Evolutionary conservation across 2,113 vertebrate species (phyloP).

Genomic region (Bubo blakistoni): DNA sequence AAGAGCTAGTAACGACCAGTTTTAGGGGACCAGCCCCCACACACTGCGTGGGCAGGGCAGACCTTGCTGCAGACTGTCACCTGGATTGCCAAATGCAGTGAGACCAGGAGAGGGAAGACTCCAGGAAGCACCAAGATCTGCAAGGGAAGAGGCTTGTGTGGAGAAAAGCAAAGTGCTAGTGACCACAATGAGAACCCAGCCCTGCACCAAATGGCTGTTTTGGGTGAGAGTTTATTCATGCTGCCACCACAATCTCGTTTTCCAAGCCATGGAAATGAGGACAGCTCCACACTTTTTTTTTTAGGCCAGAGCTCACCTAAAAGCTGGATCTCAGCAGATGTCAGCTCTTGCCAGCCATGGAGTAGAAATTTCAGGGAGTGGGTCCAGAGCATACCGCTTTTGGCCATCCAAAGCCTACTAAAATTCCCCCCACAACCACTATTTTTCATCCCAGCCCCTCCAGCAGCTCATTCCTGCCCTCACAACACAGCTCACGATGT

Average conservation of each 20-base stretch:
- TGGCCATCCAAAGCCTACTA: background rate
- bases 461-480: background rate
- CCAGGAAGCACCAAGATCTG: background rate
- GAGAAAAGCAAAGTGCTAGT: background rate
- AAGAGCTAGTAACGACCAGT: background rate
- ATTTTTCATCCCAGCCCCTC: background rate
- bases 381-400: background rate
- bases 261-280: background rate
- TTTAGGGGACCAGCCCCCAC: background rate
- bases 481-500: rapidly evolving
- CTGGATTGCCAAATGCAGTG: background rate
- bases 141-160: rapidly evolving
- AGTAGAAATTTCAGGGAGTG: background rate
- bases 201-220: background rate
- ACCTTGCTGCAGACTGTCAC: background rate
- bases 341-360: background rate
- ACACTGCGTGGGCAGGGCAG: background rate
- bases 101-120: background rate
- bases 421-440: background rate
- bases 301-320: background rate
- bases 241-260: background rate
- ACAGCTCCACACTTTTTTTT: background rate
- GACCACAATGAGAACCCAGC: rapidly evolving
- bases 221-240: background rate
- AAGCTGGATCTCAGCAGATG: background rate